These are phyloP conservation scores for Chrysocyon brachyurus DNA, from an alignment of 2,797 vertebrate genomes.

Conservation along the genomic window DNA sequence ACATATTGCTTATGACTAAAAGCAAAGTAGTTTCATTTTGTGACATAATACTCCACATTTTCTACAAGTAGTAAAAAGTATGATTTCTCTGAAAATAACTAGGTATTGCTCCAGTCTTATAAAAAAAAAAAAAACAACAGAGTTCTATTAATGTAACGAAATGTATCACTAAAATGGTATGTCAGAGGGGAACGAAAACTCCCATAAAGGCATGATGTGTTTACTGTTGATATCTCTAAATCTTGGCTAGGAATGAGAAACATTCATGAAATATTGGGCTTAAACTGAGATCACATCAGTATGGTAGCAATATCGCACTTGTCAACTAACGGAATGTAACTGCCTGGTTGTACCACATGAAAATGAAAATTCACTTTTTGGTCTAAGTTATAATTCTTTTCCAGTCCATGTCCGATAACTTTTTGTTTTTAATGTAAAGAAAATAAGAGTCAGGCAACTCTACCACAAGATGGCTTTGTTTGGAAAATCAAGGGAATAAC, in stretches of 20 bases:
- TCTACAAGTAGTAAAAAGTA: conserved; percentile 77
- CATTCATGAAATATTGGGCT: conserved; percentile 78
- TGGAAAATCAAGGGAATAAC: conserved; percentile 18
- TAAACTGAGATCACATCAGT: conserved; percentile 79
- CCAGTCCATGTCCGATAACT: conserved; percentile 27
- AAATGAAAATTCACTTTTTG: conserved; percentile 81
- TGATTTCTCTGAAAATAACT: conserved; percentile 80
- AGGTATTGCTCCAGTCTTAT: conserved; percentile 66
- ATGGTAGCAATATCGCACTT: conserved; percentile 70
- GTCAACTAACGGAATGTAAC: conserved; percentile 63
- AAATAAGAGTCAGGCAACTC: conserved; percentile 50
- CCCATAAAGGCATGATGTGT: conserved; percentile 65
- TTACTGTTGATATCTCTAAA: conserved; percentile 82
- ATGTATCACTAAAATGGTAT: conserved; percentile 77
- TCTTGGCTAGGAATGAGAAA: conserved; percentile 83
- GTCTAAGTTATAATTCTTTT: conserved; percentile 74
- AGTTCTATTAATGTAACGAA: conserved; percentile 82
- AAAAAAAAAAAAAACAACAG: conserved; percentile 33
- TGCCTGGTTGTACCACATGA: conserved; percentile 75
- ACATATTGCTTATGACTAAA: conserved; percentile 87
- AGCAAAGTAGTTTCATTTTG: conserved; percentile 85
- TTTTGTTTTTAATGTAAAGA: conserved; percentile 76
- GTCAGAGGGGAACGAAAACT: conserved; percentile 76
- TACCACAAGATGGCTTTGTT: conserved; percentile 57
- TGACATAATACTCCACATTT: conserved; percentile 84